Base-by-base conservation (phyloP, 2,113 vertebrate species). In the Cyprinus carpio region DNA sequence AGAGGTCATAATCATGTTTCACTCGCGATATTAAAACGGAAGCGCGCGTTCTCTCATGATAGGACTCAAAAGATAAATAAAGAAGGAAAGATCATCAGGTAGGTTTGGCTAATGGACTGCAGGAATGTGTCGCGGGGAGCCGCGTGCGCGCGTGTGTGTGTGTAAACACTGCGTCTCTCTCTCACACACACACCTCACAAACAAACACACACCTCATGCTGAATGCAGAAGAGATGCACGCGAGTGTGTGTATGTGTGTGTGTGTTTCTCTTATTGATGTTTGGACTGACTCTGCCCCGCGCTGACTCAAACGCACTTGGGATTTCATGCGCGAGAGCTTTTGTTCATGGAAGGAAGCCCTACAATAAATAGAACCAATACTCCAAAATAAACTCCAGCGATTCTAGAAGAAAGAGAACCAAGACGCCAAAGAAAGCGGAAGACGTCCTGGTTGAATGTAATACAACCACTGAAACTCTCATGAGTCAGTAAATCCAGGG, bases 1-100 rank as follows among this genome's bases (percentile, higher is more conserved):
- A 97, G 96, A 97, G 97, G 96, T 99, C 97, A 99, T 99, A 99
- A 99, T 99, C 97, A 95, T 97, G 97, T 98, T 98, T 99, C 97
- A 98, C 97, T 96, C 95, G 95, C 94, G 96, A 98, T 98, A 97
- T 97, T 98, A 98, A 98, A 97, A 96, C 94, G 95, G 96, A 95
- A 93, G 96, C 97, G 97, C 96, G 96, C 96, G 95, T 97, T 95
- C 96, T 97, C 92, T 96, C 94, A 95, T 96, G 95, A 76, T 85
- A 86, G 83, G 85, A 91, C 76, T 65, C 84, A 81, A 65, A 80
- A 75, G 87, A 84, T 82, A 89, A 87, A 89, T 87, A 89, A 87
- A 87, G 56, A 83, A 83, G 72, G 84, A 81, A 58, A 79, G 60
- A 71, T 89, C 89, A 91, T 90, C 91, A 92, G 91, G 91, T 92